Conservation (phyloP, 2,113 vertebrate genomes). For the Cygnus buccinator region DNA sequence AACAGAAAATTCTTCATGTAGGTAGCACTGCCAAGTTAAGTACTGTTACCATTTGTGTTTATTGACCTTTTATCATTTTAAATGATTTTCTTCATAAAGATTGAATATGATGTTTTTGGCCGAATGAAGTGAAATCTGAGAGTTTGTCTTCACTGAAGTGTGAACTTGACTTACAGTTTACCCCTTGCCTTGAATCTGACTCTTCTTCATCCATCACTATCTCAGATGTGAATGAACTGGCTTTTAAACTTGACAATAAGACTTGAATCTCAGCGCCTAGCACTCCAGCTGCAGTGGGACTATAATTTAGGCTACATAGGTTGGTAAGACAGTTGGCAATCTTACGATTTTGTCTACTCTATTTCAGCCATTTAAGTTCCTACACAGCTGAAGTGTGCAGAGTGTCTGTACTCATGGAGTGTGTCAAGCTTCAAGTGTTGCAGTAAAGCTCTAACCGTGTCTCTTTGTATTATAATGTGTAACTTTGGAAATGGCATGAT, state of each 20-base stretch:
- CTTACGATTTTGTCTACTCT: not conserved
- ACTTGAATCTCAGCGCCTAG: not conserved
- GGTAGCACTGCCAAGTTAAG: not conserved
- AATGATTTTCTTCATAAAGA: constrained; percentile 20
- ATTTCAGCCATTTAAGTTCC: not conserved
- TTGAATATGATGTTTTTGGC: not conserved
- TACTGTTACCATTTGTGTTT: constrained; percentile 31
- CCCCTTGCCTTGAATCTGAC: not conserved
- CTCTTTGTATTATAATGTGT: not conserved
- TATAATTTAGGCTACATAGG: not conserved
- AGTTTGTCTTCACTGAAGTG: constrained; percentile 6
- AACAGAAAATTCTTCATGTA: constrained; percentile 18
- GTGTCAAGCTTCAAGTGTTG: not conserved
- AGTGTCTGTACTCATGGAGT: not conserved
- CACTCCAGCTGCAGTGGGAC: not conserved
- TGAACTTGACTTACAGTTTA: not conserved
- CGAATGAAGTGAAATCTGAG: constrained; percentile 12
- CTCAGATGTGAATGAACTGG: not conserved
- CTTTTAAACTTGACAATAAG: not conserved
- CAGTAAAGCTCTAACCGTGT: not conserved
- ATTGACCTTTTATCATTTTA: not conserved
- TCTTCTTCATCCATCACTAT: not conserved
- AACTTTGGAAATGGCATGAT: not conserved
- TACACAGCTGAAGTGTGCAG: not conserved
- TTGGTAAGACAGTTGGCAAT: not conserved